Base-by-base conservation (phyloP, 2,113 vertebrate species). In the Oenanthe melanoleuca region DNA sequence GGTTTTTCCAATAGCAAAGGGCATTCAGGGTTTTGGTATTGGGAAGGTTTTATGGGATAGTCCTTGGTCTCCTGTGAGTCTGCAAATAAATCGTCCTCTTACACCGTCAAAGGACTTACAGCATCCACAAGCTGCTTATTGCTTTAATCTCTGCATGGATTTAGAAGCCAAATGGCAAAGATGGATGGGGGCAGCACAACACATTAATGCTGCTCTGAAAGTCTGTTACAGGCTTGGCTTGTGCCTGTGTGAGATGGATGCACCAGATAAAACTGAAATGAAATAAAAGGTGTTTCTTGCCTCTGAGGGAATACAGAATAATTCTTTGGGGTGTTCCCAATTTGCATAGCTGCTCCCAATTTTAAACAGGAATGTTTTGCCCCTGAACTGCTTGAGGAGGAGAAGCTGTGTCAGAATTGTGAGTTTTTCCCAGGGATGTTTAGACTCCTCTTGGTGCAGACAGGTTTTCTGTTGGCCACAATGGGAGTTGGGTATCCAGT, bases 51-150 rank as follows among this genome's bases (percentile, higher is more conserved):
- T 65, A 9, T 25, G 34, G 34, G 49, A 37, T 29, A 78, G 71
- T 50, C 64, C 42, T 28, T 5, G 8, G 11, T 60, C 61, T 78
- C 33, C 55, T 44, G 10, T 7, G 66, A 14, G 59, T 56, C 87
- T 90, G 64, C 53, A 83, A 55, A 83, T 74, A 70, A 82, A 71
- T 44, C 0, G 0, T 63, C 74, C 93, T 70, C 55, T 72, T 67
- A 63, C 67, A 44, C 17, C 9, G 0, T 80, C 81, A 69, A 33
- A 77, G 67, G 80, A 38, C 78, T 81, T 82, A 44, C 0, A 63
- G 91, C 92, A 47, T 14, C 71, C 81, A 7, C 79, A 94, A 96
- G 90, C 96, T 80, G 88, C 89, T 92, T 96, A 96, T 16, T 33
- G 86, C 86, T 90, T 73, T 96, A 92, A 96, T 93, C 89, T 83